Conservation (phyloP, 2,113 vertebrate species). For the Sialia sialis region DNA sequence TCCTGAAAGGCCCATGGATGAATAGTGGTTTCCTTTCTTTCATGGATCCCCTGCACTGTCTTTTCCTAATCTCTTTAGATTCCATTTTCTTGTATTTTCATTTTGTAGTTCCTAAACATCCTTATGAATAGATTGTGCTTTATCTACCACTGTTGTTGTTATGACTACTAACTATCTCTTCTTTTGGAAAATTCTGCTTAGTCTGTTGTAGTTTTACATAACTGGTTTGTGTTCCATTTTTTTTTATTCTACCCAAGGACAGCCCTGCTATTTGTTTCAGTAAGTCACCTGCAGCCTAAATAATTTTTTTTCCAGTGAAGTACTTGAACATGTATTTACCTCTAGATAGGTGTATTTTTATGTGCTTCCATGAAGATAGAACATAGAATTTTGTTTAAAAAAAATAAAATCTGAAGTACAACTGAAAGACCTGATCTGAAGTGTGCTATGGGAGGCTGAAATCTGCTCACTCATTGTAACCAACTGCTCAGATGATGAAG, state of each 20-base stretch:
- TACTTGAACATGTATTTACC: not conserved
- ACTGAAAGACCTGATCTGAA: not conserved
- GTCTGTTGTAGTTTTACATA: not conserved
- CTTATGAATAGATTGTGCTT: not conserved
- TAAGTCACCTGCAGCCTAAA: not conserved
- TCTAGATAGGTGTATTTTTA: not conserved
- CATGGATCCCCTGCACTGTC: accelerated
- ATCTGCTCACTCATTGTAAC: not conserved
- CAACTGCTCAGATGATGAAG: not conserved
- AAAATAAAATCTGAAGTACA: not conserved
- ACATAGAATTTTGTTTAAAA: not conserved
- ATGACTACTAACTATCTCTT: not conserved
- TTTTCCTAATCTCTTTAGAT: not conserved
- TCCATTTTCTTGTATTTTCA: not conserved
- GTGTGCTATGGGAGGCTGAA: not conserved
- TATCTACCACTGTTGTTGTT: not conserved
- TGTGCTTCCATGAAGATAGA: not conserved
- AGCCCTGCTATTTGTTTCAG: not conserved
- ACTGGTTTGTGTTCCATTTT: not conserved
- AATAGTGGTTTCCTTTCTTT: not conserved
- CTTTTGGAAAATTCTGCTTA: not conserved
- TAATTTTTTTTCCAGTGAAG: not conserved
- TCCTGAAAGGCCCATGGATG: not conserved
- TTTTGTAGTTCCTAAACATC: not conserved
- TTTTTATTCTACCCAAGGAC: not conserved